phyloP scores from a whole-genome alignment of 1,140 invertebrate species.

The Drosophila cardini region DNA sequence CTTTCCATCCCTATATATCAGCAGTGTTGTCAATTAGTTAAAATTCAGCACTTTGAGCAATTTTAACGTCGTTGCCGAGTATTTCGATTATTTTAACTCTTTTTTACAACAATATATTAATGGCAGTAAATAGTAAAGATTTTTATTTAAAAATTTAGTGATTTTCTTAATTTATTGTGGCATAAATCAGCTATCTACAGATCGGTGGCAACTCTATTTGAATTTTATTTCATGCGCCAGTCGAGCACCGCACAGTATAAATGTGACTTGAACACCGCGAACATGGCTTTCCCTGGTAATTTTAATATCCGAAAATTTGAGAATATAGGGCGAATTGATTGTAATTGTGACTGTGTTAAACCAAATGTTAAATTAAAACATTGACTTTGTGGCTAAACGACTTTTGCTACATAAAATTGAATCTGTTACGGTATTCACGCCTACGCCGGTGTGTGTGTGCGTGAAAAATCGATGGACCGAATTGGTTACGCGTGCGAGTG shows the following conservation, averaged over 20 bases:
- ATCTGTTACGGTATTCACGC: constrained; percentile 34
- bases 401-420: constrained; percentile 34
- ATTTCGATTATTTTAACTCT: not conserved
- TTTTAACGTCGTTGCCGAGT: not conserved
- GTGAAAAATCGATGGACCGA: constrained; percentile 64
- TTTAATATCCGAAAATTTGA: constrained; percentile 70
- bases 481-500: constrained; percentile 61
- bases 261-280: constrained; percentile 58
- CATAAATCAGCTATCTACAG: not conserved
- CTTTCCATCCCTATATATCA: constrained; percentile 9
- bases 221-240: constrained; percentile 57
- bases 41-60: not conserved
- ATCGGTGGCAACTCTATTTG: constrained; percentile 42
- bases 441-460: constrained; percentile 47
- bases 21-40: constrained; percentile 18
- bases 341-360: constrained; percentile 72
- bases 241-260: constrained; percentile 66
- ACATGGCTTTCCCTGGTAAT: constrained; percentile 88
- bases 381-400: constrained; percentile 48
- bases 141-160: not conserved
- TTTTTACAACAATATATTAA: not conserved
- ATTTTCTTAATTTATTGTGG: not conserved
- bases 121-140: no score
- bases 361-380: constrained; percentile 84
- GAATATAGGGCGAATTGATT: constrained; percentile 84